Evolutionary conservation across 1,140 invertebrate species (phyloP), one percentile per base, ranked within the genome.

Genomic region (Ganaspis sp.): DNA sequence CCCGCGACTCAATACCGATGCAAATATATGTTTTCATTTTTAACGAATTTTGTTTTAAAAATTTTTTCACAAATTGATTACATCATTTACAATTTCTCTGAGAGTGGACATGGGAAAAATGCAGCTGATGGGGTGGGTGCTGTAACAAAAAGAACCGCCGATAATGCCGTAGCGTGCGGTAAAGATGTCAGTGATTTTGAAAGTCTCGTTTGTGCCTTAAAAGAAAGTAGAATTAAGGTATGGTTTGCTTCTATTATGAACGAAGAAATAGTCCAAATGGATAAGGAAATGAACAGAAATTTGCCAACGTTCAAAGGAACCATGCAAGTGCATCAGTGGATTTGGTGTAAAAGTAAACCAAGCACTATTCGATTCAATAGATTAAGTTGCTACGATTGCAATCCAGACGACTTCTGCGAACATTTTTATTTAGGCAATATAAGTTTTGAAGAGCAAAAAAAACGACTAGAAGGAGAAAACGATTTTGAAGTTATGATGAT

Each of bases 51-150:
- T 9, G 0, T 8, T 9, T 23, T 8, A 0, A 21, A 54, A 9
- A 9, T 6, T 40, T 54, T 21, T 0, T 3, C 0, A 23, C 23
- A 53, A 23, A 23, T 75, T 4, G 15, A 78, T 15, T 19, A 9
- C 11, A 70, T 78, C 73, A 81, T 80, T 1, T 90, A 87, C 87
- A 90, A 87, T 70, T 89, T 84, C 77, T 74, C 64, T 9, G 86
- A 85, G 72, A 70, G 83, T 71, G 84, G 85, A 0, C 87, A 87
- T 75, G 87, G 87, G 0, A 90, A 88, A 78, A 86, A 86, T 0
- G 81, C 81, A 15, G 82, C 86, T 19, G 85, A 89, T 82, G 85
- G 84, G 2, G 83, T 92, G 54, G 21, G 64, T 19, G 64, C 21
- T 4, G 23, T 29, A 19, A 26, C 12, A 9, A 75, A 75, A 29